Conservation (phyloP, 2,888 invertebrate species). For the Alcis repandata region DNA sequence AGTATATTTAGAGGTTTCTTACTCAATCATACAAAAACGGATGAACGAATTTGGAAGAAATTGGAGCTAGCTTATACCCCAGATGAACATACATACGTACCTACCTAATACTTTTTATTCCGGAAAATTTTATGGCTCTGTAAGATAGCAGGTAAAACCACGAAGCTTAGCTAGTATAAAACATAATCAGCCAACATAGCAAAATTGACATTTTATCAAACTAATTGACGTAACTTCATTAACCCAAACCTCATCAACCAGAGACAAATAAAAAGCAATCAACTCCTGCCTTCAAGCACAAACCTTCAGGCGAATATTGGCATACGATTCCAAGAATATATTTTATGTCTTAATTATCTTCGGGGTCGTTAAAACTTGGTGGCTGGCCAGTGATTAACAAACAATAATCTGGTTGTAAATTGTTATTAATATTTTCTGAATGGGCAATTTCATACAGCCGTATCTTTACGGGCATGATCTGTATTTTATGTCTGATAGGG, state of each 20-base stretch:
- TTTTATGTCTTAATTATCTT: constrained; percentile 72
- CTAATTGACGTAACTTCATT: constrained; percentile 21
- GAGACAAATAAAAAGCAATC: constrained; percentile 24
- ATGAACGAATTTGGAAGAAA: too few relatives aligned
- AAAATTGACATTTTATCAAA: background rate
- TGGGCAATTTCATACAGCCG: constrained; percentile 37
- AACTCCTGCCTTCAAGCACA: constrained; percentile 20
- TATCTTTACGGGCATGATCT: constrained; percentile 27
- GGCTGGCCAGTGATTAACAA: constrained; percentile 62
- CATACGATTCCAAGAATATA: constrained; percentile 56
- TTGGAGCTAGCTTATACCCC: too few relatives aligned
- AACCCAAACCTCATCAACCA: constrained; percentile 26
- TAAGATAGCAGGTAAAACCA: too few relatives aligned
- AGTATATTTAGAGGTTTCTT: too few relatives aligned
- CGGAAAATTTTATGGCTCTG: too few relatives aligned
- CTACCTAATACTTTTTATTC: too few relatives aligned
- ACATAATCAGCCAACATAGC: too few relatives aligned
- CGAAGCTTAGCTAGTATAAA: too few relatives aligned
- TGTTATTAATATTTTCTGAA: constrained; percentile 63
- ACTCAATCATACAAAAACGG: too few relatives aligned
- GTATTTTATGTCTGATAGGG: constrained; percentile 24
- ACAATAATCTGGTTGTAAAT: constrained; percentile 69
- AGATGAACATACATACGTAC: too few relatives aligned
- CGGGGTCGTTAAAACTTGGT: constrained; percentile 53
- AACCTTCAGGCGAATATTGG: constrained; percentile 42